Evolutionary conservation across 2,888 invertebrate genomes (phyloP).

Genomic region (Meiosimyza platycephala): DNA sequence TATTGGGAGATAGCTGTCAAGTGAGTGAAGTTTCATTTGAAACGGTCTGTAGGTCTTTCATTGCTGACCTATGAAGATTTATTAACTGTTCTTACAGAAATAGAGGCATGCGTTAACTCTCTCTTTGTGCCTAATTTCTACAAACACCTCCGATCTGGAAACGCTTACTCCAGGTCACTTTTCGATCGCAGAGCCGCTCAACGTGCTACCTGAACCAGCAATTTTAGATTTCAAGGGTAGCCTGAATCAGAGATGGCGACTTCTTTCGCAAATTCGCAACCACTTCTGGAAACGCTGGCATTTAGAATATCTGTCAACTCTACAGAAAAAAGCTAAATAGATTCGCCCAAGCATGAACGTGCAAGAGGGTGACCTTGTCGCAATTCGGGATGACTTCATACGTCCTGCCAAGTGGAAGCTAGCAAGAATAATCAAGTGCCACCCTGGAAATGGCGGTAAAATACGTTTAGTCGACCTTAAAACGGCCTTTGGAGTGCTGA

Average conservation of each 20-base stretch:
- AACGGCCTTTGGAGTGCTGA: no score
- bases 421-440: conserved; percentile 13
- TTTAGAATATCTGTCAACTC: not conserved
- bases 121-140: no score
- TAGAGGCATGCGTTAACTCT: not conserved
- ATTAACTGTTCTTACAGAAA: not conserved
- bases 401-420: not conserved
- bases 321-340: not conserved
- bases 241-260: not conserved
- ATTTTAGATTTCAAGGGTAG: no score
- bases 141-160: no score
- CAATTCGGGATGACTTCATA: not conserved
- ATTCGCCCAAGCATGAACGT: not conserved
- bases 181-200: no score
- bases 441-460: not conserved
- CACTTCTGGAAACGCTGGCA: conserved; percentile 6
- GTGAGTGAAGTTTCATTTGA: conserved; percentile 14
- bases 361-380: not conserved
- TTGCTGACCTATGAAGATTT: conserved; percentile 1
- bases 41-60: conserved; percentile 7
- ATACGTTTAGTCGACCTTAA: no score
- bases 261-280: not conserved
- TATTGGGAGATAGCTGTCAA: conserved; percentile 36
- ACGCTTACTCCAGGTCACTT: no score
- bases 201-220: no score